A percentile compares a stretch with the other conserved stretches of the same genome.
Evolutionary conservation across 2,797 vertebrate genomes (phyloP).

Genomic region (Alauda arvensis): DNA sequence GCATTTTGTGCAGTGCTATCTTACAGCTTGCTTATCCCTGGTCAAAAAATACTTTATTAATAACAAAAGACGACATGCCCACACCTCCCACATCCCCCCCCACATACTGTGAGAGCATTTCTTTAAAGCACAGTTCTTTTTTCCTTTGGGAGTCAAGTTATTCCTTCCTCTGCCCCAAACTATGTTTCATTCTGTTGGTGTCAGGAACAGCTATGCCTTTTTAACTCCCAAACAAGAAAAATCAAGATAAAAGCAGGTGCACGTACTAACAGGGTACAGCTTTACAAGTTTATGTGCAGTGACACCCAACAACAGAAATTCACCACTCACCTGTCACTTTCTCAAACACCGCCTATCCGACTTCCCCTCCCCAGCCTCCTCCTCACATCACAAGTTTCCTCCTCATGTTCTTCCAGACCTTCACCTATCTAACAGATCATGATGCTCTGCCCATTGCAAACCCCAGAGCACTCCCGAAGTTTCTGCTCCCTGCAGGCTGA

Average conservation of each 20-base stretch:
- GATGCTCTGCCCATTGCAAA: not conserved
- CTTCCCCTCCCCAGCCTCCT: not conserved
- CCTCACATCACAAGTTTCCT: not conserved
- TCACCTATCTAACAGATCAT: not conserved
- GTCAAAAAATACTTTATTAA: not conserved
- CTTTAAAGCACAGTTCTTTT: not conserved
- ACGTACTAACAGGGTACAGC: not conserved
- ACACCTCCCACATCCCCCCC: too few relatives aligned
- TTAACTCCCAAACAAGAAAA: not conserved
- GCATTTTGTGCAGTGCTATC: not conserved
- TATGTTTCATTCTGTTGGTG: not conserved
- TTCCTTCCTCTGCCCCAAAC: not conserved
- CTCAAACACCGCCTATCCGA: not conserved
- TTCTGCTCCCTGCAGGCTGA: not conserved
- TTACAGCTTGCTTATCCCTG: not conserved
- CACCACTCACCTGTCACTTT: not conserved
- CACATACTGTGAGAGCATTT: not conserved
- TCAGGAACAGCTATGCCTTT: not conserved
- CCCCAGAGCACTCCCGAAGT: not conserved
- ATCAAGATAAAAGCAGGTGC: not conserved
- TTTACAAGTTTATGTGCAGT: not conserved
- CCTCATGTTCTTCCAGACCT: not conserved
- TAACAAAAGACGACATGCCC: too few relatives aligned
- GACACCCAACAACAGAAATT: not conserved
- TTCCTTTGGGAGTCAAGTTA: not conserved